Evolutionary conservation across 2,797 vertebrate species (phyloP), one percentile per base, ranked within the genome.

Genomic region (Sebastiscus tertius): DNA sequence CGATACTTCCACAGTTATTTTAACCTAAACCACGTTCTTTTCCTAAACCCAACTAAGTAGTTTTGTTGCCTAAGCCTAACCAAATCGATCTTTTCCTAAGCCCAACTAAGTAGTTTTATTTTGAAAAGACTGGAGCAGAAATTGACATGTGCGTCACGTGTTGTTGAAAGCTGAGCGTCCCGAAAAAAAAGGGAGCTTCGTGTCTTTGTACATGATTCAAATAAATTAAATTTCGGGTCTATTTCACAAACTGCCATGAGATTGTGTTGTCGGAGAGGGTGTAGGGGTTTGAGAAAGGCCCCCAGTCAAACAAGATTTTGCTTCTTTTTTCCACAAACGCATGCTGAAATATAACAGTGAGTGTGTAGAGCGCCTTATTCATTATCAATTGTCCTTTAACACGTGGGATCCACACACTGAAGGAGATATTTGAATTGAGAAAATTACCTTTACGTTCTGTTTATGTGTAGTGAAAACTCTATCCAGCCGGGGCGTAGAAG

Each of bases 371-470:
- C 0, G 1, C 16, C 59, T 67, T 55, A 54, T 91, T 74, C 42
- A 84, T 89, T 79, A 84, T 89, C 83, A 83, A 88, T 77, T 78
- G 63, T 75, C 49, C 67, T 63, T 55, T 14, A 83, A 81, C 80
- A 58, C 61, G 24, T 34, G 33, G 58, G 72, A 5, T 71, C 61
- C 58, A 71, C 69, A 10, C 65, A 58, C 83, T 49, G 56, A 77
- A 12, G 49, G 52, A 73, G 75, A 63, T 61, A 75, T 90, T 90
- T 67, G 72, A 81, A 84, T 79, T 26, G 73, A 73, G 69, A 78
- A 89, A 88, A 90, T 72, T 29, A 76, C 66, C 63, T 87, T 80
- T 83, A 52, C 8, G 63, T 86, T 90, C 81, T 88, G 82, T 92
- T 88, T 90, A 74, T 31, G 77, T 75, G 79, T 56, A 34, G 81